phyloP scores from a whole-genome alignment of 2,113 vertebrate genomes.

The Pelecanoides urinatrix region DNA sequence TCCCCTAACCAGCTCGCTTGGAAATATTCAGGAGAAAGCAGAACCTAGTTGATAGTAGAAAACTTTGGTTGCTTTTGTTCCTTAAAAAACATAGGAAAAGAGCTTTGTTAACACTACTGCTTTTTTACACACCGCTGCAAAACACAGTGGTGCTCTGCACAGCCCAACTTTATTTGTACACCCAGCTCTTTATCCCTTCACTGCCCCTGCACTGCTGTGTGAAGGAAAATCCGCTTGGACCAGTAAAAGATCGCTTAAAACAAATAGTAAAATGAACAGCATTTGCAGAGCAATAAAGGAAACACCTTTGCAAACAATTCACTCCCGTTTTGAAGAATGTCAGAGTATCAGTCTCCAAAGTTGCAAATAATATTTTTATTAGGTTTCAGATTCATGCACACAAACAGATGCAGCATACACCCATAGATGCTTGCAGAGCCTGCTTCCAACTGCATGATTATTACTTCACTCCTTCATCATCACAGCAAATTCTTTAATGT shows the following conservation, averaged over 20 bases:
- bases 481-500: slow-evolving; percentile 51
- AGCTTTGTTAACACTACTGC: neutral
- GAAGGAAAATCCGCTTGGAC: slow-evolving; percentile 14
- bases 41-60: neutral
- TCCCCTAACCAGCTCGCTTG: neutral
- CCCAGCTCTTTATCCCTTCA: neutral
- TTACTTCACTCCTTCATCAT: slow-evolving; percentile 55
- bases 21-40: neutral
- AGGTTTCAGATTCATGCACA: slow-evolving; percentile 39
- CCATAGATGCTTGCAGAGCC: neutral
- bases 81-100: neutral
- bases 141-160: neutral
- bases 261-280: slow-evolving; percentile 63
- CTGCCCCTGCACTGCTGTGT: neutral
- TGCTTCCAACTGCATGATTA: slow-evolving; percentile 12
- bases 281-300: slow-evolving; percentile 63
- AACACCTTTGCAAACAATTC: slow-evolving; percentile 60
- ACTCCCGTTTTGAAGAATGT: slow-evolving; percentile 49
- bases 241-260: slow-evolving; percentile 65
- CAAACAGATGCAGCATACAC: neutral
- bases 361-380: slow-evolving; percentile 63
- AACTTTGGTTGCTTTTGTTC: neutral
- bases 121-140: neutral
- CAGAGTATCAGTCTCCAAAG: slow-evolving; percentile 27
- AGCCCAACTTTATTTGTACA: neutral